phyloP scores from a whole-genome alignment of 2,888 invertebrate species.

The Aromia moschata region DNA sequence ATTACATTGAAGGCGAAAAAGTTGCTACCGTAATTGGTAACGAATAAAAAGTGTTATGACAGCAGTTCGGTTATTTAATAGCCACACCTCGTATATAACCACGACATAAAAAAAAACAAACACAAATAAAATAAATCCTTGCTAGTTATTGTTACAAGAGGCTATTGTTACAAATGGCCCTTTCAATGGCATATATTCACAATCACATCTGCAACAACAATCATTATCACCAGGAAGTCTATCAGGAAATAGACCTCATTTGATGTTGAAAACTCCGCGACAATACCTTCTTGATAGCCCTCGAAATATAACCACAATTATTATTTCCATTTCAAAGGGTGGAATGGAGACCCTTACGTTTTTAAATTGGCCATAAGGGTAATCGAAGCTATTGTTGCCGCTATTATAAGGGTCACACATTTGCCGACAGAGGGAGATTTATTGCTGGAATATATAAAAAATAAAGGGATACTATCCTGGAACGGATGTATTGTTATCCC shows the following conservation, averaged over 20 bases:
- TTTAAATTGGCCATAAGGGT: slow-evolving; percentile 27
- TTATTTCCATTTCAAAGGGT: slow-evolving; percentile 17
- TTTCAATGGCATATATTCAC: too few species aligned
- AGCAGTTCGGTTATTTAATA: too few species aligned
- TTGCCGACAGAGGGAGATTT: slow-evolving; percentile 18
- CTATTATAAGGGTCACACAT: slow-evolving; percentile 16
- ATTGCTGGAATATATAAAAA: slow-evolving; percentile 7
- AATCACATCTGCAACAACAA: slow-evolving; percentile 9
- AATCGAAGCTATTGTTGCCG: slow-evolving; percentile 22
- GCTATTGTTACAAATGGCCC: too few species aligned
- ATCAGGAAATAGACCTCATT: slow-evolving; percentile 6
- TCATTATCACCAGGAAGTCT: slow-evolving; percentile 4
- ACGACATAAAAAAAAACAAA: too few species aligned
- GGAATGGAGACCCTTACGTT: slow-evolving; percentile 11
- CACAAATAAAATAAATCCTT: too few species aligned
- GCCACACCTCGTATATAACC: too few species aligned
- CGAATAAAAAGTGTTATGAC: too few species aligned
- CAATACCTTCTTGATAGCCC: slow-evolving; percentile 7
- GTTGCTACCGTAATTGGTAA: too few species aligned
- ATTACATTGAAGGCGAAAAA: too few species aligned
- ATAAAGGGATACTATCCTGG: too few species aligned
- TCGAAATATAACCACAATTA: slow-evolving; percentile 5
- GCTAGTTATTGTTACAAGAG: too few species aligned
- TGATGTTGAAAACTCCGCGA: background rate
- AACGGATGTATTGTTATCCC: background rate